Percentiles rank a stretch among this genome's conserved stretches.
Evolutionary conservation across 2,113 vertebrate genomes (phyloP).

Genomic region (Ptilorrhoa leucosticta): DNA sequence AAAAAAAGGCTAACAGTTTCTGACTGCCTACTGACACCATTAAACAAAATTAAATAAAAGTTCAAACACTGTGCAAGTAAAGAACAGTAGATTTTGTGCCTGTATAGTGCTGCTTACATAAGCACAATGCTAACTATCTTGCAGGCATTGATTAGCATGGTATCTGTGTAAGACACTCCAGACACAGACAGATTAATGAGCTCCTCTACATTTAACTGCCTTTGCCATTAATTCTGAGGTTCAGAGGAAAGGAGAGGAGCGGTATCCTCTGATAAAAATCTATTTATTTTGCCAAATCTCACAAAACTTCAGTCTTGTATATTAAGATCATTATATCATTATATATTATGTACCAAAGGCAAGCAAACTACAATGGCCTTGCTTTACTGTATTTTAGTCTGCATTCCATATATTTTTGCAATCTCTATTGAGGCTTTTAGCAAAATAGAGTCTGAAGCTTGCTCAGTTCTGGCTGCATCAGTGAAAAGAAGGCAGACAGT

Average conservation of each 20-base stretch:
- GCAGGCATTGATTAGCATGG: conserved; percentile 46
- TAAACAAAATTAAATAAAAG: conserved; percentile 28
- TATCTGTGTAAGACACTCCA: conserved; percentile 46
- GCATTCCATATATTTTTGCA: not conserved
- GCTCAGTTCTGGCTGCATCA: not conserved
- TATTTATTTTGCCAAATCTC: not conserved
- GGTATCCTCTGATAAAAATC: not conserved
- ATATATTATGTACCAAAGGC: not conserved
- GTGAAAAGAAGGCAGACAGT: not conserved
- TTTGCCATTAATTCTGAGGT: not conserved
- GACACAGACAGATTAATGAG: conserved; percentile 59
- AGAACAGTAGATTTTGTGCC: conserved; percentile 5
- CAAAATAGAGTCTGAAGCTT: not conserved
- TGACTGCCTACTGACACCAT: conserved; percentile 1
- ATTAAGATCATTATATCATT: not conserved
- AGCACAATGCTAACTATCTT: conserved; percentile 28
- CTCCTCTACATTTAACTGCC: conserved; percentile 36
- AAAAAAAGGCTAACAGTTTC: not conserved
- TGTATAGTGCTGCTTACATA: conserved; percentile 5
- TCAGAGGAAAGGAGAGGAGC: not conserved
- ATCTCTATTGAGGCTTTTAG: not conserved
- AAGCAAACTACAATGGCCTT: not conserved
- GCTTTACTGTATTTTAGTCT: not conserved
- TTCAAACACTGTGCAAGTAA: not conserved
- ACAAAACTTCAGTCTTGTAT: not conserved